These are phyloP conservation scores for Drosophila busckii DNA, from an alignment of 1,140 invertebrate species.

Conservation along the genomic window DNA sequence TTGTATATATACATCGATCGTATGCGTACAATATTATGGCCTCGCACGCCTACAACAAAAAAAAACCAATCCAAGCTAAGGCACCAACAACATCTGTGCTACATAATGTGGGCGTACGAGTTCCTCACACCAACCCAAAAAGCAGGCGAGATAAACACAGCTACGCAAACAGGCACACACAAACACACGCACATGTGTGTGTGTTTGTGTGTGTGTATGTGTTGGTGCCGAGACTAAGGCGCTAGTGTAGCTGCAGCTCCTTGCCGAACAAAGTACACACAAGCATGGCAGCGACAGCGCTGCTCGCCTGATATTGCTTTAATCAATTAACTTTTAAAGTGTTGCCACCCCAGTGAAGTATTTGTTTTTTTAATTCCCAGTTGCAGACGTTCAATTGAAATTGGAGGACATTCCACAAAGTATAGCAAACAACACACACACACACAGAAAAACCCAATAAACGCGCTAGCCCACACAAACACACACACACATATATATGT, in stretches of 20 bases:
- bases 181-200: not conserved
- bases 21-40: slow-evolving; percentile 20
- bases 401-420: slow-evolving; percentile 27
- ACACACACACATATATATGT: not conserved
- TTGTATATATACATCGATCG: not conserved
- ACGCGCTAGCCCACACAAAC: not conserved
- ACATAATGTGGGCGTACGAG: slow-evolving; percentile 50
- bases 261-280: slow-evolving; percentile 18
- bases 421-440: slow-evolving; percentile 14
- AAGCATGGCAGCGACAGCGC: not conserved
- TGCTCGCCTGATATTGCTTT: slow-evolving; percentile 2
- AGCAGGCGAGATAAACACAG: slow-evolving; percentile 29
- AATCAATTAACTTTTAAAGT: slow-evolving; percentile 25
- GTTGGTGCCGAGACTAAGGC: not conserved
- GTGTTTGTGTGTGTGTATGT: not conserved
- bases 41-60: slow-evolving; percentile 42
- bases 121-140: slow-evolving; percentile 25
- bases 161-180: slow-evolving; percentile 12
- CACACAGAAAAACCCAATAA: slow-evolving; percentile 5
- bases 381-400: slow-evolving; percentile 11
- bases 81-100: slow-evolving; percentile 34
- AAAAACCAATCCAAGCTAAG: too few relatives aligned
- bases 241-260: slow-evolving; percentile 22
- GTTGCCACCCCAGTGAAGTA: slow-evolving; percentile 13
- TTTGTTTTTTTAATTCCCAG: slow-evolving; percentile 6